Evolutionary conservation across 2,113 vertebrate species (phyloP).

Genomic region (Atrichornis clamosus): DNA sequence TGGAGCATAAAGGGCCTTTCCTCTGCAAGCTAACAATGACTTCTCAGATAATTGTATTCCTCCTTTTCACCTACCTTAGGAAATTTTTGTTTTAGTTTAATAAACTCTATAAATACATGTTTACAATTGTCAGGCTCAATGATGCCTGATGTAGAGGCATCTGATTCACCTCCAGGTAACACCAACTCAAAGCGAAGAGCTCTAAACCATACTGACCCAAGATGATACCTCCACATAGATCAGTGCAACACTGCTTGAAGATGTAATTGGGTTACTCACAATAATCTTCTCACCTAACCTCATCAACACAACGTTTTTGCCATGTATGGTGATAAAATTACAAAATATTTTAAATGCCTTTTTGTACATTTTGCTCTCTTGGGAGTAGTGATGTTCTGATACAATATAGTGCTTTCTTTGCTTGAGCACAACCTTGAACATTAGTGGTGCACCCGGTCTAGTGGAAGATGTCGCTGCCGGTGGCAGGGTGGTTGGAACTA

Average conservation of each 20-base stretch:
- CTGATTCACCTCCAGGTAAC: neutral
- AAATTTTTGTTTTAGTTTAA: neutral
- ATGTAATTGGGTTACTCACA: neutral
- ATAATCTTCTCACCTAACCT: neutral
- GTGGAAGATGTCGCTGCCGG: neutral
- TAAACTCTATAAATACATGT: neutral
- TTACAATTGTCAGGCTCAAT: neutral
- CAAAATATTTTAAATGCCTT: neutral
- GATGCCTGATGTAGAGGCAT: neutral
- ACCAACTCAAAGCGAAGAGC: neutral
- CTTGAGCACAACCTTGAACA: neutral
- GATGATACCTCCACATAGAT: neutral
- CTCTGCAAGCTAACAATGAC: neutral
- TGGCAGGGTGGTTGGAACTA: accelerated
- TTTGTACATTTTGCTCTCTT: neutral
- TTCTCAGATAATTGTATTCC: neutral
- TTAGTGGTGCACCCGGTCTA: neutral
- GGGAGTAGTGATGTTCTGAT: neutral
- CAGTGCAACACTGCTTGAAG: neutral
- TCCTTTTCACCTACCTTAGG: neutral
- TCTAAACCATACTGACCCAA: neutral
- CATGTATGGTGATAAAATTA: neutral
- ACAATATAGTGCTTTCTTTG: neutral
- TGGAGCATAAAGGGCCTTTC: neutral
- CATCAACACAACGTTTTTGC: neutral